Evolutionary conservation across 2,797 vertebrate species (phyloP).

Genomic region (Coregonus suidteri): DNA sequence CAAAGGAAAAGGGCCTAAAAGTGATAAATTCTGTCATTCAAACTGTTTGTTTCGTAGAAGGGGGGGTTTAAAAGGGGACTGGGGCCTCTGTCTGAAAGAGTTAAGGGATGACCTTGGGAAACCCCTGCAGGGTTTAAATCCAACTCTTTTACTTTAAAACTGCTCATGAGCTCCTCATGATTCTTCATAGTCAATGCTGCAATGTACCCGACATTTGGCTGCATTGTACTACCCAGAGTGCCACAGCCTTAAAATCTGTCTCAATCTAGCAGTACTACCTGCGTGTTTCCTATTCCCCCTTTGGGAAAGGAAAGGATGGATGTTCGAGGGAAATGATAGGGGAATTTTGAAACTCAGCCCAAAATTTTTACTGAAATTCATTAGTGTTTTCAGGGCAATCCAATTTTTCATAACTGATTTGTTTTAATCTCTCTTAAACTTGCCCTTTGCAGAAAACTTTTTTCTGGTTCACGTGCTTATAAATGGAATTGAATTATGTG

Average conservation of each 20-base stretch:
- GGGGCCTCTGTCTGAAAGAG: too few species aligned
- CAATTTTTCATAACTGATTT: conserved; percentile 24
- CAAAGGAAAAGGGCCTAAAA: too few species aligned
- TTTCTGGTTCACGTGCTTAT: conserved; percentile 18
- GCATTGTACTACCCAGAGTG: conserved; percentile 51
- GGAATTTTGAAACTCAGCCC: neutral
- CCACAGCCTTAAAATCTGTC: conserved; percentile 40
- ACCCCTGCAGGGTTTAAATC: too few species aligned
- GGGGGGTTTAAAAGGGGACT: too few species aligned
- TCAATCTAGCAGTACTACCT: conserved; percentile 9
- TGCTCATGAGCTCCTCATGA: conserved; percentile 26
- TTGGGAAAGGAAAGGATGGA: conserved; percentile 57
- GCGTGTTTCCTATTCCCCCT: neutral
- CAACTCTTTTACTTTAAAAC: conserved; percentile 26
- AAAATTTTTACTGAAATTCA: conserved; percentile 16
- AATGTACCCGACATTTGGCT: conserved; percentile 8
- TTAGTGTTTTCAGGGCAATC: conserved; percentile 20
- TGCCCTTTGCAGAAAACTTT: conserved; percentile 18
- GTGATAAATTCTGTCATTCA: too few species aligned
- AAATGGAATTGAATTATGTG: conserved; percentile 21
- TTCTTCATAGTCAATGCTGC: conserved; percentile 23
- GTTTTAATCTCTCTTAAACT: conserved; percentile 28
- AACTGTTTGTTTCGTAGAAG: too few species aligned
- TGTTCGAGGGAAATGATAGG: neutral
- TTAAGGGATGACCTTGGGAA: too few species aligned